Base-by-base conservation (phyloP, 2,113 vertebrate species). In the Lates calcarifer region DNA sequence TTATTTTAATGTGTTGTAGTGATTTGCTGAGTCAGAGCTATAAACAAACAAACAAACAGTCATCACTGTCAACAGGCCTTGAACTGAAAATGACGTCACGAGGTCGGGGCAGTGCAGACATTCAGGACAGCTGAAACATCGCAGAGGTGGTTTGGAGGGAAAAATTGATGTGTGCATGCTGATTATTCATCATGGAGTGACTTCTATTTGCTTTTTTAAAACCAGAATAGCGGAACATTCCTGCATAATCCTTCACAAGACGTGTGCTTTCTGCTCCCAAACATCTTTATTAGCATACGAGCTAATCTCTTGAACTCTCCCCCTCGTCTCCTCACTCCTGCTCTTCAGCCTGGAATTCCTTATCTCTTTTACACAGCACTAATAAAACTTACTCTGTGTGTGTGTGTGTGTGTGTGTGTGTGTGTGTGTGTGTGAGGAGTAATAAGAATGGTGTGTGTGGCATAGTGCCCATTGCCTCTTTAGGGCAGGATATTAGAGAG, bases 401-500 rank as follows among this genome's bases (percentile, higher is more conserved):
- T 66, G 64, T 66, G 57, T 71, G 43, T 56, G 41, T 72, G 66
- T 64, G 63, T 75, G 70, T 72, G 39, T 71, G 64, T 61, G 67
- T 70, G 71, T 70, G 56, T 65, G 61, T 60, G 79, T 67, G 67
- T 70, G 58, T 57, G 74, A 61, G 39, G 37, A 55, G 58, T 61
- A 75, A 77, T 71, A 68, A 69, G 66, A 86, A 77, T 68, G 28
- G 84, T 75, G 69, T 65, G 76, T 28, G n/a, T 90, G 87, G 87
- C 82, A 49, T 72, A 31, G 63, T 43, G 89, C 90, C 87, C 63
- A 66, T 69, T 77, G 83, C 81, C 88, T 91, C 89, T 88, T 87
- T 84, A 86, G 87, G 83, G 72, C 80, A 87, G 89, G 86, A 93
- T 93, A 90, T 92, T 86, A 68, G 79, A 84, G 74, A 87, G 80